Conservation (phyloP, 1,140 invertebrate species). For the Hesperophylax magnus region DNA sequence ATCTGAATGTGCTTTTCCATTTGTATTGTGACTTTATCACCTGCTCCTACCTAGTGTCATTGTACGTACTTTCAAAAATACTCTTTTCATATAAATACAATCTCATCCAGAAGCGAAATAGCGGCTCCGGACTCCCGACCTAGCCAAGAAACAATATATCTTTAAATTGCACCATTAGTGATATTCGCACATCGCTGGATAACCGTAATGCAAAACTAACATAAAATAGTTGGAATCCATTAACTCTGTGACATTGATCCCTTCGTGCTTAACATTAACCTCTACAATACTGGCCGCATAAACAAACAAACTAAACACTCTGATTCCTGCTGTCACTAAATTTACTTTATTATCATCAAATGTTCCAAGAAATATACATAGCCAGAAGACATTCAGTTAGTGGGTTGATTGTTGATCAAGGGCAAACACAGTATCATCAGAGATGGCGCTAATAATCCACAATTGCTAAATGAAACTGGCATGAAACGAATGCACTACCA, state of each 20-base stretch:
- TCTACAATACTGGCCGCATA: constrained; percentile 44
- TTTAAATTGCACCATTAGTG: constrained; percentile 43
- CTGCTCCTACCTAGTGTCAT: constrained; percentile 37
- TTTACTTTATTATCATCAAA: constrained; percentile 23
- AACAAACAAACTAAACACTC: not conserved
- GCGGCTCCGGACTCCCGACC: not conserved
- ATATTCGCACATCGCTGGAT: constrained; percentile 28
- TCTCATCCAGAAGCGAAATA: constrained; percentile 31
- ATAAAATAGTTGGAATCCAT: constrained; percentile 5
- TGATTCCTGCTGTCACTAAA: not conserved
- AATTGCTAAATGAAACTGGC: too few species aligned
- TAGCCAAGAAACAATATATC: constrained; percentile 1
- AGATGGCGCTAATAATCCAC: too few species aligned
- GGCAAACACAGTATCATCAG: too few species aligned
- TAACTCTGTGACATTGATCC: constrained; percentile 40
- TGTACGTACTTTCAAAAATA: constrained; percentile 38
- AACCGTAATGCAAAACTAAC: not conserved
- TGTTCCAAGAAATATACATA: constrained; percentile 36
- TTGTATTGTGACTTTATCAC: constrained; percentile 46
- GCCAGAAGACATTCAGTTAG: constrained; percentile 36
- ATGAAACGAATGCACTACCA: too few species aligned
- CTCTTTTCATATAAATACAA: constrained; percentile 23
- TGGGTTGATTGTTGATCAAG: too few species aligned
- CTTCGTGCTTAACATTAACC: constrained; percentile 41
- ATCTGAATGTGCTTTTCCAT: constrained; percentile 51